phyloP scores from a whole-genome alignment of 2,888 invertebrate genomes.

The Nasonovia ribisnigri region DNA sequence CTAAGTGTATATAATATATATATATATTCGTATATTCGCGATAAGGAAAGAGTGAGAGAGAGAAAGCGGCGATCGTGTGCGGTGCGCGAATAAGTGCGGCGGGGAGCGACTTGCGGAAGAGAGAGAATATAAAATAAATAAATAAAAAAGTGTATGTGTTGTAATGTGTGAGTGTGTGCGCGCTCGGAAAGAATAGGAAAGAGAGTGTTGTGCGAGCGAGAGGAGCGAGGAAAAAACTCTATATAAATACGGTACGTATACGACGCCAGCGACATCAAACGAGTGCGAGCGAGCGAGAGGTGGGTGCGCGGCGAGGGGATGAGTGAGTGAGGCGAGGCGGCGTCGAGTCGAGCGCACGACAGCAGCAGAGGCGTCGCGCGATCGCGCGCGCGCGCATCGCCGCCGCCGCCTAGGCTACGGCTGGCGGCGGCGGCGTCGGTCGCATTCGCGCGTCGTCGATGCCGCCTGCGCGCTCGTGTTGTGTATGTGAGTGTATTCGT shows the following conservation, averaged over 20 bases:
- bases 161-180: background rate
- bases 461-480: constrained; percentile 2
- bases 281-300: constrained; percentile 17
- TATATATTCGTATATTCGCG: background rate
- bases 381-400: constrained; percentile 35
- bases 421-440: constrained; percentile 14
- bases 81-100: background rate
- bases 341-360: constrained; percentile 29
- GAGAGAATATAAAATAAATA: constrained; percentile 39
- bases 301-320: background rate
- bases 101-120: background rate
- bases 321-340: constrained; percentile 22
- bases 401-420: background rate
- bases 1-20: background rate
- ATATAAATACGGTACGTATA: background rate
- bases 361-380: constrained; percentile 38
- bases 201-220: background rate
- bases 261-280: background rate
- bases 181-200: constrained; percentile 17
- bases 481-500: background rate
- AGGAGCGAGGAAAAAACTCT: background rate
- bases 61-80: constrained; percentile 8
- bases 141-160: constrained; percentile 30
- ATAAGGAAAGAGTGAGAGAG: constrained; percentile 22
- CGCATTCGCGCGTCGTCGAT: constrained; percentile 32